Conservation (phyloP, 2,113 vertebrate genomes). For the rabbit (Oryctolagus cuniculus) region DNA sequence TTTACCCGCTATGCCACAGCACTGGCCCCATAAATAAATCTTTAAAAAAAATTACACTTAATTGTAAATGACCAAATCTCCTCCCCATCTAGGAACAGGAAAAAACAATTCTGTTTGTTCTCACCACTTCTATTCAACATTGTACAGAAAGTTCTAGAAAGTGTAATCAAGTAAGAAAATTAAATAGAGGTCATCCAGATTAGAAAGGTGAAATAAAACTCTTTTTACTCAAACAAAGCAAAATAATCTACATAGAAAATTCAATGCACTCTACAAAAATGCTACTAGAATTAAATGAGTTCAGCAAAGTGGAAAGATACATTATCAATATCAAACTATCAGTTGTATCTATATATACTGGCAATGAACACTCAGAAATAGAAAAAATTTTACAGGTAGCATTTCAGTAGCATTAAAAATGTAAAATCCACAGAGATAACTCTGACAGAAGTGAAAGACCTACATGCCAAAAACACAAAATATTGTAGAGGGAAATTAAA, state of each 20-base stretch:
- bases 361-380: not conserved
- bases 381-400: not conserved
- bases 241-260: not conserved
- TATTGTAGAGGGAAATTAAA: not conserved
- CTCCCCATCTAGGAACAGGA: not conserved
- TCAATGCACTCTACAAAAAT: not conserved
- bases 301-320: not conserved
- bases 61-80: not conserved
- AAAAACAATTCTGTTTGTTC: not conserved
- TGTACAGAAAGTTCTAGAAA: not conserved
- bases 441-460: not conserved
- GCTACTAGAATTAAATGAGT: not conserved
- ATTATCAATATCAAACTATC: not conserved
- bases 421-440: not conserved
- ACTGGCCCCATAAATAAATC: too few relatives aligned
- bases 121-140: not conserved
- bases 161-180: conserved; percentile 18
- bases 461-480: not conserved
- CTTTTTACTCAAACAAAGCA: not conserved
- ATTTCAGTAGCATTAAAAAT: conserved; percentile 26
- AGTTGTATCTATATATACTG: not conserved
- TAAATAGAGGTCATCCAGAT: not conserved
- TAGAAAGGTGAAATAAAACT: conserved; percentile 33
- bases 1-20: too few relatives aligned
- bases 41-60: not conserved